Base-by-base conservation (phyloP, 2,113 vertebrate species). In the Gavia stellata region DNA sequence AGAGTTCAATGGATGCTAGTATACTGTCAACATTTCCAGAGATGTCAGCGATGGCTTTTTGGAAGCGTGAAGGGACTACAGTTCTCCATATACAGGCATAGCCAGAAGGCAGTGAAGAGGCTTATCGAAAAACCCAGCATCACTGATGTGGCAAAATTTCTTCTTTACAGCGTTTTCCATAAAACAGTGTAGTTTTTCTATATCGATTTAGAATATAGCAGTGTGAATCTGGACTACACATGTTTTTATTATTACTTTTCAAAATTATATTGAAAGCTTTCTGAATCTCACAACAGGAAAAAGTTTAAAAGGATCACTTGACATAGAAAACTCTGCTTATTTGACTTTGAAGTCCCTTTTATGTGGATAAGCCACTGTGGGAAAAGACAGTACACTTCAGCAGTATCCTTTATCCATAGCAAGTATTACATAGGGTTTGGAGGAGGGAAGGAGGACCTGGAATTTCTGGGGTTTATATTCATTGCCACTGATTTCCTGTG, bases 91-190 rank as follows among this genome's bases (percentile, higher is more conserved):
- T 6, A 44, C 38, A 62, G 23, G 12, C 24, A 36, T 4, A 92
- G 31, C 12, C 36, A 62, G n/a, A 16, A 70, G 44, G 33, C 63
- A 45, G 25, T 15, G 33, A 45, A 40, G 21, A 79, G 18, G 7
- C 24, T 78, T 9, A 52, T 58, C 3, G 2, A 61, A 68, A 81
- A 40, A 2, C 2, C 3, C 1, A 1, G 0, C 53, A 36, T 68
- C 74, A 45, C n/a, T 55, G 33, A 3, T 1, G 0, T 14, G 33
- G 47, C 1, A 74, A 70, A 7, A 17, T 17, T 72, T 50, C 25
- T 63, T 83, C 42, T 72, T 63, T 63, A 59, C 38, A 82, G 14
- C 0, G 0, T 85, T 85, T 85, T 72, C 61, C 38, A 55, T 82
- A 58, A 92, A 91, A 59, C 13, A 52, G 83, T 49, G 5, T 9